These are phyloP conservation scores for Sesia apiformis DNA, from an alignment of 2,888 invertebrate species.

Conservation along the genomic window DNA sequence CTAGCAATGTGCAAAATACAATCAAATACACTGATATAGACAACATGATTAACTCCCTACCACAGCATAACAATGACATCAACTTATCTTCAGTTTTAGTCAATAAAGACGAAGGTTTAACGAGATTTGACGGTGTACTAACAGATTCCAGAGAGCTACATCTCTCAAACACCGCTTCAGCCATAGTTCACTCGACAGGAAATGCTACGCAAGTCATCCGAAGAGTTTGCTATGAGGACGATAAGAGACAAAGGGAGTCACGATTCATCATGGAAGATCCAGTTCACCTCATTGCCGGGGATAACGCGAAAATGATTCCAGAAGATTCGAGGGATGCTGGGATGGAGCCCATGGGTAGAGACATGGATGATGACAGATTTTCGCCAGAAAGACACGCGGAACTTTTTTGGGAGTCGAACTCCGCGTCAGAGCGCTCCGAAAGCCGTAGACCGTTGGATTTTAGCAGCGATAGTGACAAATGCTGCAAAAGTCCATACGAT, in stretches of 20 bases:
- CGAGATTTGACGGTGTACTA: constrained; percentile 47
- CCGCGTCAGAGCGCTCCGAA: constrained; percentile 50
- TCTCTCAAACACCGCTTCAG: constrained; percentile 45
- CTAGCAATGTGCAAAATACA: constrained; percentile 20
- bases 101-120: constrained; percentile 41
- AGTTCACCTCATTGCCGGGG: constrained; percentile 37
- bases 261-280: constrained; percentile 45
- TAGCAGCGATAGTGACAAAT: constrained; percentile 66
- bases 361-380: constrained; percentile 43
- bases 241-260: constrained; percentile 28
- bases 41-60: constrained; percentile 47
- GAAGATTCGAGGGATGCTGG: constrained; percentile 47
- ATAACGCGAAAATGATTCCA: constrained; percentile 45
- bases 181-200: constrained; percentile 50
- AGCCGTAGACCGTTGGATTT: constrained; percentile 46
- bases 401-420: constrained; percentile 63
- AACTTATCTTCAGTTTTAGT: constrained; percentile 45
- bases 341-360: constrained; percentile 35
- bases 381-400: constrained; percentile 56
- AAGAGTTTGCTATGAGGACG: constrained; percentile 48
- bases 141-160: constrained; percentile 49
- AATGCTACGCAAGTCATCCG: constrained; percentile 63
- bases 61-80: constrained; percentile 28
- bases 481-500: constrained; percentile 61
- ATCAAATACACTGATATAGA: constrained; percentile 53